A percentile compares a stretch with the other conserved stretches of the same genome.
Evolutionary conservation across 2,888 invertebrate genomes (phyloP).

Genomic region (Ichneumoninae sp.): DNA sequence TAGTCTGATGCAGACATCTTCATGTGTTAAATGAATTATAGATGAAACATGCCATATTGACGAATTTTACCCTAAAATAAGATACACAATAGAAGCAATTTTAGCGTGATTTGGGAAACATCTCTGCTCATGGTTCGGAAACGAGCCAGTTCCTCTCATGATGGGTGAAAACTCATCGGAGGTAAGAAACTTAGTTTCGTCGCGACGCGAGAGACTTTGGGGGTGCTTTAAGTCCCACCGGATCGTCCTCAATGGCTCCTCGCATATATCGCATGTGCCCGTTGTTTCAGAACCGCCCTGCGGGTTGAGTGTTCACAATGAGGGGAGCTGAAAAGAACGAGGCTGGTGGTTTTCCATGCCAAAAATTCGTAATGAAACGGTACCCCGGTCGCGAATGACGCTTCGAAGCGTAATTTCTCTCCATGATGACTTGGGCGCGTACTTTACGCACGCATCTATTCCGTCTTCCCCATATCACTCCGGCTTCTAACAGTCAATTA

Average conservation of each 20-base stretch:
- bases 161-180: neutral
- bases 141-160: neutral
- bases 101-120: neutral
- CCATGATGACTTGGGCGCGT: neutral
- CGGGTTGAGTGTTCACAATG: neutral
- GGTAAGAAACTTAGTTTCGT: neutral
- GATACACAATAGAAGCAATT: neutral
- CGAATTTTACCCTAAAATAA: no score
- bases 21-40: no score
- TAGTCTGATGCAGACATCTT: no score
- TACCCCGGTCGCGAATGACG: neutral
- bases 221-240: neutral
- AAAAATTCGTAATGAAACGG: slow-evolving; percentile 59
- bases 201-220: neutral
- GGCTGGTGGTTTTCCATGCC: slow-evolving; percentile 46
- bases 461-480: neutral
- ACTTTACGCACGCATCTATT: slow-evolving; percentile 6
- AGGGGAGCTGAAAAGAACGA: slow-evolving; percentile 17
- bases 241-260: neutral
- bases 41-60: no score
- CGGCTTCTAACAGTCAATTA: neutral
- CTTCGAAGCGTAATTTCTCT: neutral
- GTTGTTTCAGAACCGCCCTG: slow-evolving; percentile 9
- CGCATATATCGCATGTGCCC: neutral
- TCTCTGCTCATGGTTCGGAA: neutral